Evolutionary conservation across 2,113 vertebrate species (phyloP).

Genomic region (Jaculus jaculus): DNA sequence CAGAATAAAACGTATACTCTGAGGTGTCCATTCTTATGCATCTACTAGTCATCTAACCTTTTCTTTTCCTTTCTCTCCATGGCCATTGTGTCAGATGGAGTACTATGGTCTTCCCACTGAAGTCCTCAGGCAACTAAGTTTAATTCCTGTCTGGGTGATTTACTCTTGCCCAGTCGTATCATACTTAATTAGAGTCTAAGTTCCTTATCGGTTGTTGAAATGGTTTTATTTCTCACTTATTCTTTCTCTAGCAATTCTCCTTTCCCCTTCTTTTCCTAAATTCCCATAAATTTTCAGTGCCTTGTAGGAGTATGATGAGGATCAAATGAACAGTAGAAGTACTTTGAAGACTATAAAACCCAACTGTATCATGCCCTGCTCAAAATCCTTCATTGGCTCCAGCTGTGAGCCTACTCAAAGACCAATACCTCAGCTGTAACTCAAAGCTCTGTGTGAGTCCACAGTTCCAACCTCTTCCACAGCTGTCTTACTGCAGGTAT

Average conservation of each 20-base stretch:
- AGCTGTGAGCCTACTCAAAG: not conserved
- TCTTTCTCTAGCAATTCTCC: not conserved
- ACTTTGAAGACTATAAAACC: not conserved
- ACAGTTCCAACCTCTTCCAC: too few relatives aligned
- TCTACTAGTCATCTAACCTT: not conserved
- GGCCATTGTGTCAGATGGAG: not conserved
- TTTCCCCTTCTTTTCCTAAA: not conserved
- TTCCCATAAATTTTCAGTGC: not conserved
- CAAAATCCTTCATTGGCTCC: not conserved
- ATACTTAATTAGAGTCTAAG: slow-evolving; percentile 17
- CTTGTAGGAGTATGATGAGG: not conserved
- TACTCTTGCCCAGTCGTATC: not conserved
- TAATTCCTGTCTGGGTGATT: not conserved
- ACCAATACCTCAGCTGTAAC: not conserved
- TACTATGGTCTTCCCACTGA: not conserved
- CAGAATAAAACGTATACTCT: not conserved
- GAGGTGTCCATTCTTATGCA: not conserved
- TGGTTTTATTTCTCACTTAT: not conserved
- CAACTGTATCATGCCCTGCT: not conserved
- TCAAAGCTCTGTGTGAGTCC: not conserved
- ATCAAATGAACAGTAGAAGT: not conserved
- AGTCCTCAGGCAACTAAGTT: not conserved
- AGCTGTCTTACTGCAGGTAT: not conserved
- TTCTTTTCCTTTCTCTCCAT: not conserved
- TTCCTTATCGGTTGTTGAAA: not conserved